These are phyloP conservation scores for Raphicerus campestris DNA, from an alignment of 2,113 vertebrate genomes.

Conservation along the genomic window DNA sequence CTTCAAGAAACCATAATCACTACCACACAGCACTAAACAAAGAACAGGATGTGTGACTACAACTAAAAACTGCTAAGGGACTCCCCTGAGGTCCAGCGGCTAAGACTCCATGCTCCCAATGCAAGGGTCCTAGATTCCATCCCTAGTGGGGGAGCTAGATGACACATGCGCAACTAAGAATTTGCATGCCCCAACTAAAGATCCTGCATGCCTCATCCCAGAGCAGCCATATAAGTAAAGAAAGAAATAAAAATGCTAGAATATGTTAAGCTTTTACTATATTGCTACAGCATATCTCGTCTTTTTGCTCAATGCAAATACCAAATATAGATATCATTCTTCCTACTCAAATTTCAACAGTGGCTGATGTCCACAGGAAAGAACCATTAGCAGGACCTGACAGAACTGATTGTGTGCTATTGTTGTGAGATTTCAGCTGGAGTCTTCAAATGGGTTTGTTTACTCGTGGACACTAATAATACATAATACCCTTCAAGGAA, in stretches of 20 bases:
- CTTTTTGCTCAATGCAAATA: neutral
- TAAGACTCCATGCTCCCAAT: neutral
- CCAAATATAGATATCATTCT: neutral
- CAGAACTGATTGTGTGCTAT: neutral
- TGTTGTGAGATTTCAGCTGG: neutral
- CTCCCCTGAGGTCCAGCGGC: neutral
- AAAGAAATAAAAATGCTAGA: neutral
- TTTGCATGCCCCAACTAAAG: neutral
- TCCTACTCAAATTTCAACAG: neutral
- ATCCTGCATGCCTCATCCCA: neutral
- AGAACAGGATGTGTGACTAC: neutral
- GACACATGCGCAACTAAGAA: neutral
- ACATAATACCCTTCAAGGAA: neutral
- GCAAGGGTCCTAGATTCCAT: neutral
- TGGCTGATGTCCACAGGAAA: neutral
- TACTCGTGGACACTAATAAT: neutral
- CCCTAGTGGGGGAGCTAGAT: neutral
- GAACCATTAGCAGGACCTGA: neutral
- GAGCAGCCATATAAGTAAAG: neutral
- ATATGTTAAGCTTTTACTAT: neutral
- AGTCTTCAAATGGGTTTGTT: neutral
- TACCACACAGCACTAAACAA: neutral
- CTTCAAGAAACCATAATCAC: neutral
- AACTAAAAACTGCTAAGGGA: neutral
- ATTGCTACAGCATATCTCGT: neutral